phyloP scores from a whole-genome alignment of 2,888 invertebrate species.

The Congeria kusceri region DNA sequence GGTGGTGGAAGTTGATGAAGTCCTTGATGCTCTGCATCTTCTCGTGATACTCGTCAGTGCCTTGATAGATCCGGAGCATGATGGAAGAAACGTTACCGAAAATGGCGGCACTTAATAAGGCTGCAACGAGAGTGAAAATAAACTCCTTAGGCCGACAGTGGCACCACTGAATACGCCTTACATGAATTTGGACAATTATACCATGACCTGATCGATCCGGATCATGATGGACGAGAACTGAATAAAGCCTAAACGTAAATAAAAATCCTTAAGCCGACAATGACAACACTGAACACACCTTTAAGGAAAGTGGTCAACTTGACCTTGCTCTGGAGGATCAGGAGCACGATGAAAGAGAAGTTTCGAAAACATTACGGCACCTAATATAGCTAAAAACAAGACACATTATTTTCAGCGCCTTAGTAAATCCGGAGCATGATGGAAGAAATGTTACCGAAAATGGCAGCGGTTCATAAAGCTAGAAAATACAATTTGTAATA shows the following conservation, averaged over 20 bases:
- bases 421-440: slow-evolving; percentile 85
- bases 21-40: slow-evolving; percentile 84
- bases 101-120: slow-evolving; percentile 85
- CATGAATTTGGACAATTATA: no score
- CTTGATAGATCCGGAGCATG: slow-evolving; percentile 85
- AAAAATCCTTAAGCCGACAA: background rate
- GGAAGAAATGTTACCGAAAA: slow-evolving; percentile 85
- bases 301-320: background rate
- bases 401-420: no score
- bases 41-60: slow-evolving; percentile 85
- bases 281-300: background rate
- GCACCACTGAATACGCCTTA: no score
- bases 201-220: no score
- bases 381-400: background rate
- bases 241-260: slow-evolving; percentile 80
- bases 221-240: slow-evolving; percentile 85
- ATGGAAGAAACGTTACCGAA: slow-evolving; percentile 85
- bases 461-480: slow-evolving; percentile 85
- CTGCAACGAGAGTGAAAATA: slow-evolving; percentile 74
- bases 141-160: no score
- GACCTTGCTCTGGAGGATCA: no score
- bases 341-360: no score
- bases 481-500: no score
- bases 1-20: slow-evolving; percentile 85
- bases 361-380: no score